Evolutionary conservation across 2,888 invertebrate species (phyloP), one percentile per base, ranked within the genome.

Genomic region (Ligdia adustata): DNA sequence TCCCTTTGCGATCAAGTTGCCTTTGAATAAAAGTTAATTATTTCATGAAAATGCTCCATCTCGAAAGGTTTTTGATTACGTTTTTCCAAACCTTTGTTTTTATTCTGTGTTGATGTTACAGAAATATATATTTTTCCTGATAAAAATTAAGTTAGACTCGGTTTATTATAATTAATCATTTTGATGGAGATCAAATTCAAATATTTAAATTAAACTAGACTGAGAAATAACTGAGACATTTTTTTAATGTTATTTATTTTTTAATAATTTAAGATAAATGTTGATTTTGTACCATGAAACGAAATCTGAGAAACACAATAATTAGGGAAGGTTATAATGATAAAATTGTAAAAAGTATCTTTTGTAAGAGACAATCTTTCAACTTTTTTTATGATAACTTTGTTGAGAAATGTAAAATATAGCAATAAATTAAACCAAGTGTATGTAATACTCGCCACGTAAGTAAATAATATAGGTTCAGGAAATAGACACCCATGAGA

Each of bases 321-420:
- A 41, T 69, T 75, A 77, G 79, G 80, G 79, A 78, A 66, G 67
- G 57, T 63, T 71, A 66, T 64, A 57, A 22, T n/a, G 4, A 22
- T 22, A 22, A 22, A 48, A 45, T 26, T 58, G 62, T 64, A 74
- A 68, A 77, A 66, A 75, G 61, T 77, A 79, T 75, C 64, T 83
- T 83, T 84, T 82, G 64, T 83, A 84, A 75, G 72, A 68, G 64
- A 57, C 54, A 53, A 50, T 60, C 55, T 59, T 52, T 57, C 31
- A 55, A 46, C 52, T 58, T 64, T 54, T 48, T 54, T 40, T 28
- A 29, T 33, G 28, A 54, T 52, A 44, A 18, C n/a, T 22, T 7
- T 38, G 40, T 57, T 54, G 29, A 43, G 27, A 45, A 46, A 45
- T 60, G 54, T 60, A 57, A 56, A 53, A 37, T 55, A 51, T 59